phyloP scores from a whole-genome alignment of 2,113 vertebrate species.

The Triplophysa siluroides region DNA sequence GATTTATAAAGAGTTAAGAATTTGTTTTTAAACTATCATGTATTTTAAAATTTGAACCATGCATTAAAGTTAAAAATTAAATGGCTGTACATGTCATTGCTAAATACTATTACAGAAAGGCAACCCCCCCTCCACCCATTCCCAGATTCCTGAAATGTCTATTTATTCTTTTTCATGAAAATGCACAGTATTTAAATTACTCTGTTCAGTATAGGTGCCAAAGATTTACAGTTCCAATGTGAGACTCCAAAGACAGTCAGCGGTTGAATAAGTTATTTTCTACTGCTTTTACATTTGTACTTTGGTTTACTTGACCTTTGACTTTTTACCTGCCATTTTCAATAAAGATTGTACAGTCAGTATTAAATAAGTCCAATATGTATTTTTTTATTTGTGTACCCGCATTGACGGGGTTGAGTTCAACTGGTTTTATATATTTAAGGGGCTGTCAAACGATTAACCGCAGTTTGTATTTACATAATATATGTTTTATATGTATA shows the following conservation, averaged over 20 bases:
- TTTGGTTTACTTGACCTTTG: conserved; percentile 41
- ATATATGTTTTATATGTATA: too few relatives aligned
- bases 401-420: not conserved
- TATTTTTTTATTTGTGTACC: not conserved
- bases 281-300: conserved; percentile 29
- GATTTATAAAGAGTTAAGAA: not conserved
- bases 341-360: conserved; percentile 52
- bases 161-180: conserved; percentile 27
- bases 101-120: not conserved
- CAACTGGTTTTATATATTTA: not conserved
- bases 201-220: conserved; percentile 20
- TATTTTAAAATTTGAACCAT: not conserved
- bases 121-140: not conserved
- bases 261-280: conserved; percentile 35
- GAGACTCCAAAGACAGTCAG: conserved; percentile 30
- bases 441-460: too few relatives aligned
- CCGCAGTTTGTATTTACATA: too few relatives aligned
- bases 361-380: conserved; percentile 21
- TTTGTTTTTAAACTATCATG: not conserved
- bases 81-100: not conserved
- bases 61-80: not conserved
- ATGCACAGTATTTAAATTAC: not conserved
- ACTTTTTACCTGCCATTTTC: conserved; percentile 41
- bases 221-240: conserved; percentile 6
- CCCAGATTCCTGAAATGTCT: not conserved